These are phyloP conservation scores for Pristionchus maxplancki DNA, from an alignment of 2,888 invertebrate species.

Conservation along the genomic window DNA sequence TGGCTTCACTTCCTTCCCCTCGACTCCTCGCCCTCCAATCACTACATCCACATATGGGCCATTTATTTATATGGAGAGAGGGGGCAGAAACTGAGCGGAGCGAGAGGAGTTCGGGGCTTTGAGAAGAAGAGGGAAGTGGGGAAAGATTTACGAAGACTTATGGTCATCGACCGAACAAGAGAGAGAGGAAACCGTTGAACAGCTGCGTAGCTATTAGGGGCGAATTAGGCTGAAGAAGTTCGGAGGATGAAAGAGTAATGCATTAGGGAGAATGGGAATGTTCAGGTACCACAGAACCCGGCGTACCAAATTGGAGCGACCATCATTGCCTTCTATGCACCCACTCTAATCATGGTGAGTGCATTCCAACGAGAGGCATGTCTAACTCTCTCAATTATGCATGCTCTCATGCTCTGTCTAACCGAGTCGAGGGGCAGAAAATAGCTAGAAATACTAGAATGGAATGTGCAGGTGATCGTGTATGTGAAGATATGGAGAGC, in stretches of 20 bases:
- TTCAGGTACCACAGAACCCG: slow-evolving; percentile 91
- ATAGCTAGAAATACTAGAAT: too few species aligned
- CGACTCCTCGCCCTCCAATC: slow-evolving; percentile 5
- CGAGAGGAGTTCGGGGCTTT: not conserved
- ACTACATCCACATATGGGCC: slow-evolving; percentile 47
- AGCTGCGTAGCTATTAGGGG: not conserved
- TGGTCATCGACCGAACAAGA: not conserved
- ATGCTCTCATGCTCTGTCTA: not conserved
- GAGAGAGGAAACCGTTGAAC: slow-evolving; percentile 15
- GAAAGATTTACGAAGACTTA: slow-evolving; percentile 47
- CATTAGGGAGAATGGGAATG: slow-evolving; percentile 78
- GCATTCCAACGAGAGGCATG: not conserved
- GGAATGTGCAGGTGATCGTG: slow-evolving; percentile 84
- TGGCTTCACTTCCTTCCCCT: not conserved
- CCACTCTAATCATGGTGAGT: slow-evolving; percentile 89
- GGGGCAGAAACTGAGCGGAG: not conserved
- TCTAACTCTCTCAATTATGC: not conserved
- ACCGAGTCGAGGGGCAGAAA: not conserved
- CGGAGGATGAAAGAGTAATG: not conserved
- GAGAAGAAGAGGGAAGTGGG: not conserved
- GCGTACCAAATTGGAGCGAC: slow-evolving; percentile 96
- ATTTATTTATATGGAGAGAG: slow-evolving; percentile 46
- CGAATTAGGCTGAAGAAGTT: not conserved
- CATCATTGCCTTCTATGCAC: slow-evolving; percentile 91
- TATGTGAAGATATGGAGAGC: slow-evolving; percentile 96